phyloP scores from a whole-genome alignment of 2,888 invertebrate genomes.

The Pristionchus entomophagus region DNA sequence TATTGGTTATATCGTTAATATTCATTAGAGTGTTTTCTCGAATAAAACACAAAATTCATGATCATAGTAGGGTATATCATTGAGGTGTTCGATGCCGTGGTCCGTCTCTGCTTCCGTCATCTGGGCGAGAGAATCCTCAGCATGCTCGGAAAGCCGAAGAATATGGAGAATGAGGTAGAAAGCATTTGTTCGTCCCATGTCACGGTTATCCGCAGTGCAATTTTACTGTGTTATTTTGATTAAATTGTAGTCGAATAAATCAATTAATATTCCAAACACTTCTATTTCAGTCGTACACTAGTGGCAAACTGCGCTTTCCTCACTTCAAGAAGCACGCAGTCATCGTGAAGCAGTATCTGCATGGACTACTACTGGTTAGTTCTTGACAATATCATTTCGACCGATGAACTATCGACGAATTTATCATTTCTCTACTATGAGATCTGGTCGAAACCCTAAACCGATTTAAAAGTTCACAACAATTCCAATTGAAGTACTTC shows the following conservation, averaged over 20 bases:
- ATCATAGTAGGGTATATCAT: background rate
- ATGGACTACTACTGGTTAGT: constrained; percentile 55
- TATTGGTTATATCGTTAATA: background rate
- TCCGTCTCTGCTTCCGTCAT: constrained; percentile 68
- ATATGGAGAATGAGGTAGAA: constrained; percentile 26
- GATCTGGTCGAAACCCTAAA: too few relatives aligned
- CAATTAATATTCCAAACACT: background rate
- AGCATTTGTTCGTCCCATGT: too few relatives aligned
- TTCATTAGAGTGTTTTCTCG: too few relatives aligned
- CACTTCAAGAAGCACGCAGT: constrained; percentile 58
- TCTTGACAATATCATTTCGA: too few relatives aligned
- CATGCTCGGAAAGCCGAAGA: constrained; percentile 52
- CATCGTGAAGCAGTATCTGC: constrained; percentile 60
- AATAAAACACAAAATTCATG: background rate
- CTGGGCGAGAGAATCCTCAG: constrained; percentile 63
- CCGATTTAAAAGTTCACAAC: too few relatives aligned
- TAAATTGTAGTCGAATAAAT: background rate
- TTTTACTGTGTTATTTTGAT: background rate
- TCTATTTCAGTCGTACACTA: constrained; percentile 5
- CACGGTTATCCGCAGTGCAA: background rate
- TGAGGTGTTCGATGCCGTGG: constrained; percentile 68
- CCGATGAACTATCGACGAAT: too few relatives aligned
- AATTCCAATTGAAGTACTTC: too few relatives aligned
- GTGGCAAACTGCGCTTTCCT: constrained; percentile 49
- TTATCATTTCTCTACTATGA: background rate